These are phyloP conservation scores for Opisthocomus hoazin DNA, from an alignment of 2,113 vertebrate species.

Conservation along the genomic window DNA sequence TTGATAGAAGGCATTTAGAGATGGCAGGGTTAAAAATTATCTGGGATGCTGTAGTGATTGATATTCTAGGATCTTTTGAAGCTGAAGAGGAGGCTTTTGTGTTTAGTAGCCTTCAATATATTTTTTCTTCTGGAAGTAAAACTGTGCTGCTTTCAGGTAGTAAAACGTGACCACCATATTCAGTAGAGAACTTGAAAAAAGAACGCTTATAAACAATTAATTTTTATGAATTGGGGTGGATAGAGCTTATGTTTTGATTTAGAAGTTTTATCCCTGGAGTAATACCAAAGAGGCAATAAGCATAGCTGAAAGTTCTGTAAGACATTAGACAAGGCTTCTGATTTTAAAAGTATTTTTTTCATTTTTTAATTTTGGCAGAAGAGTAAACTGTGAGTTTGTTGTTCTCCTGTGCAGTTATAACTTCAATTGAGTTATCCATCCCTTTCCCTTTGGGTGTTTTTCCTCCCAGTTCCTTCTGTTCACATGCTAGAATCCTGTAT, in stretches of 20 bases:
- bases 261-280: neutral
- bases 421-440: neutral
- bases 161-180: neutral
- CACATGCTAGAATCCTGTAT: neutral
- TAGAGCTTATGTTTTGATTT: neutral
- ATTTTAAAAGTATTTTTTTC: neutral
- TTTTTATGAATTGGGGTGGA: rapidly evolving
- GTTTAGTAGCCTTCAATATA: neutral
- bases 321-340: neutral
- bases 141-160: neutral
- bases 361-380: neutral
- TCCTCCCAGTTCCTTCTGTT: neutral
- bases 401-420: neutral
- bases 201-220: neutral
- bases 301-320: neutral
- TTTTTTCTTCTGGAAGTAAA: neutral
- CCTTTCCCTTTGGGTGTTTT: neutral
- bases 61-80: neutral
- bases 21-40: constrained; percentile 24
- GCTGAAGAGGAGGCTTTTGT: neutral
- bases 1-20: neutral
- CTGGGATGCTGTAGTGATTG: neutral
- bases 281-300: neutral
- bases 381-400: neutral
- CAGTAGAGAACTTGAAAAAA: neutral